phyloP scores from a whole-genome alignment of 1,140 invertebrate species.

The Cephus cinctus region DNA sequence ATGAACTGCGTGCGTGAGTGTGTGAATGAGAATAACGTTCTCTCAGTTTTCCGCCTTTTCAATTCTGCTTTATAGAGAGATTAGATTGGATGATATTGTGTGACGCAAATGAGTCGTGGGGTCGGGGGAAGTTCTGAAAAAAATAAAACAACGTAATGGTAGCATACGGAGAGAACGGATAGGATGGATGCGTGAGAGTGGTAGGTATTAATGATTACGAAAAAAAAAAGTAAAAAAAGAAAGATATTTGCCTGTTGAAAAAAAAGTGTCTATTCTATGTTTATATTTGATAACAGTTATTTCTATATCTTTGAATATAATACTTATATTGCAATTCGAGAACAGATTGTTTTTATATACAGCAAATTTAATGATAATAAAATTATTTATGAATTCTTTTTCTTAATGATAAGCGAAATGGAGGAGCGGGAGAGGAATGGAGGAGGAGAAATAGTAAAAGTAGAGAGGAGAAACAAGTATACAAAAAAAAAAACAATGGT shows the following conservation, averaged over 20 bases:
- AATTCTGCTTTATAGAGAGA: too few relatives aligned
- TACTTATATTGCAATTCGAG: slow-evolving; percentile 30
- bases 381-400: slow-evolving; percentile 18
- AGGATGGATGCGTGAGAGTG: too few relatives aligned
- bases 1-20: slow-evolving; percentile 15
- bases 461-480: too few relatives aligned
- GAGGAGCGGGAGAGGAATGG: not conserved
- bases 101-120: too few relatives aligned
- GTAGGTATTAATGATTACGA: too few relatives aligned
- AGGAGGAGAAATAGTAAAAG: not conserved
- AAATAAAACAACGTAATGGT: too few relatives aligned
- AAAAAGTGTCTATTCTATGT: slow-evolving; percentile 43
- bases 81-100: too few relatives aligned
- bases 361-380: slow-evolving; percentile 18
- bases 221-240: slow-evolving; percentile 22
- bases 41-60: too few relatives aligned
- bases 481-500: too few relatives aligned
- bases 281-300: slow-evolving; percentile 47
- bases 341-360: slow-evolving; percentile 17
- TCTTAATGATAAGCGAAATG: slow-evolving; percentile 1
- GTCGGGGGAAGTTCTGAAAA: too few relatives aligned
- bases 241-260: slow-evolving; percentile 48
- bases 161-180: too few relatives aligned
- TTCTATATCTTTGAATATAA: slow-evolving; percentile 39
- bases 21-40: too few relatives aligned